Conservation (phyloP, 2,797 vertebrate species). For the Danio jaintianensis region DNA sequence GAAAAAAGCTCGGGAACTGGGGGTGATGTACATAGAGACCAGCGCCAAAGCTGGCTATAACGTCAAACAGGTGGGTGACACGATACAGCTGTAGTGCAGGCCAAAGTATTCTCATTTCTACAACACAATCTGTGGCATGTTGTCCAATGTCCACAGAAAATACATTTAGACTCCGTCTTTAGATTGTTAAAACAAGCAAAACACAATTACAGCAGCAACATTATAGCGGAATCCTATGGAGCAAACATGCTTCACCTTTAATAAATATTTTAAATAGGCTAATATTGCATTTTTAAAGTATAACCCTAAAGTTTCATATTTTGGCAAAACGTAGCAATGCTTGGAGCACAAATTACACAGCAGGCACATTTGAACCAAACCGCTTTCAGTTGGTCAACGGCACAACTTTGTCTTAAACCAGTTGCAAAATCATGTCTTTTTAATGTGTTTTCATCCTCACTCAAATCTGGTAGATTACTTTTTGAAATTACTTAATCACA, state of each 20-base stretch:
- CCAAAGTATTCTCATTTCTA: neutral
- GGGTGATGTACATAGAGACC: slow-evolving; percentile 87
- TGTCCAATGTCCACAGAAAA: neutral
- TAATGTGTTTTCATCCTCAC: neutral
- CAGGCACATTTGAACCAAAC: neutral
- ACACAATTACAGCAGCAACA: neutral
- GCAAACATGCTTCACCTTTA: neutral
- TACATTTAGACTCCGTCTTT: neutral
- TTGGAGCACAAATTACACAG: neutral
- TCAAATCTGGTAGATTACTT: neutral
- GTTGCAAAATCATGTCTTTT: neutral
- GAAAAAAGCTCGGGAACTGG: slow-evolving; percentile 85
- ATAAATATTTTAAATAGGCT: neutral
- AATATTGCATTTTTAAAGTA: neutral
- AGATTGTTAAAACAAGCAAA: neutral
- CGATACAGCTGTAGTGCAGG: slow-evolving; percentile 15
- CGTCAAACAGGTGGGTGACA: slow-evolving; percentile 83
- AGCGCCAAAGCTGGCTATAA: slow-evolving; percentile 86
- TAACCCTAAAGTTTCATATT: neutral
- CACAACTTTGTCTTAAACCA: neutral
- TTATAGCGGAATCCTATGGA: neutral
- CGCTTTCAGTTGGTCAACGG: neutral
- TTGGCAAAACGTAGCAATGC: neutral
- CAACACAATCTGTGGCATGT: neutral
- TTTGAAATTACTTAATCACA: neutral